These are phyloP conservation scores for Pomatostomus ruficeps DNA, from an alignment of 2,113 vertebrate species.

Conservation along the genomic window DNA sequence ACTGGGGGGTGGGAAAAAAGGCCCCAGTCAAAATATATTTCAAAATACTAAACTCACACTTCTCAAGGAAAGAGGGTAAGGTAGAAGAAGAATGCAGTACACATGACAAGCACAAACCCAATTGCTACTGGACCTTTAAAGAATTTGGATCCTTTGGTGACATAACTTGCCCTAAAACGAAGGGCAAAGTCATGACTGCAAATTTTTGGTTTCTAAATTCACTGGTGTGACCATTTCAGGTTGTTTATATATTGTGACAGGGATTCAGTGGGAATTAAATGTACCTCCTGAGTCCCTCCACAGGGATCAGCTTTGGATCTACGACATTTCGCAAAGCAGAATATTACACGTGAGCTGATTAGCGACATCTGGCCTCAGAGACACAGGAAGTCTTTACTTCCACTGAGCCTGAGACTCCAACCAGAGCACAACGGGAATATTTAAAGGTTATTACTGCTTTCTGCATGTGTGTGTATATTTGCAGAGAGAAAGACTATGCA, in stretches of 20 bases:
- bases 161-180: background rate
- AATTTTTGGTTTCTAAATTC: background rate
- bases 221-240: background rate
- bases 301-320: background rate
- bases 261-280: background rate
- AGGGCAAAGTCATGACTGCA: background rate
- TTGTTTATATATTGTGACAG: background rate
- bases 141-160: background rate
- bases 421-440: background rate
- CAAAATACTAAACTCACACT: background rate
- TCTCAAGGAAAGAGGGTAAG: background rate
- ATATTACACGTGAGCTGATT: background rate
- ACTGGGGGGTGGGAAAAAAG: rapidly evolving
- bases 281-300: background rate
- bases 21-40: background rate
- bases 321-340: background rate
- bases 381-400: background rate
- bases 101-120: background rate
- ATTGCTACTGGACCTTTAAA: background rate
- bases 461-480: background rate
- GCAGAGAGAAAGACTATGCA: background rate
- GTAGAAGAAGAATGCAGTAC: background rate
- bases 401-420: background rate
- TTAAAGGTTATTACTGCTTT: background rate
- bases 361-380: background rate